Conservation (phyloP, 2,113 vertebrate species). For the Larimichthys crocea region DNA sequence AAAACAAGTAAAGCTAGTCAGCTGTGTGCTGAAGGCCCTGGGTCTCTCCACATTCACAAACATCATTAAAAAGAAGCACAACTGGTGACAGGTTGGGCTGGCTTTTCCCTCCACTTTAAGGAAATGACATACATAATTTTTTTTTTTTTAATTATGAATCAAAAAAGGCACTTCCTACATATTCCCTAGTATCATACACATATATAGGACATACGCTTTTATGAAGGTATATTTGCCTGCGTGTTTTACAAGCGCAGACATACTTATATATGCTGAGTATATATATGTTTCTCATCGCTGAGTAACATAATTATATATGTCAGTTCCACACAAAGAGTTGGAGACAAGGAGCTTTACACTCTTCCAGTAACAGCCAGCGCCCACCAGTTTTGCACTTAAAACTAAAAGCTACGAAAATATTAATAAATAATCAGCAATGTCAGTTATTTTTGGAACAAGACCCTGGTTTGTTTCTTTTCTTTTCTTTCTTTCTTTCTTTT, state of each 20-base stretch:
- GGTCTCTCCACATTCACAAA: conserved; percentile 81
- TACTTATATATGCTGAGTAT: conserved; percentile 72
- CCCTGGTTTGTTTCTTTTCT: conserved; percentile 83
- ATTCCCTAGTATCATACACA: conserved; percentile 77
- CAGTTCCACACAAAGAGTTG: conserved; percentile 80
- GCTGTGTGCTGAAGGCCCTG: conserved; percentile 77
- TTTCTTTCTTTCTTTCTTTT: conserved; percentile 41
- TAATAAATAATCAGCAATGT: conserved; percentile 85
- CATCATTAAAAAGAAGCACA: conserved; percentile 52
- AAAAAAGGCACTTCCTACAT: conserved; percentile 86
- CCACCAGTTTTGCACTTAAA: conserved; percentile 81
- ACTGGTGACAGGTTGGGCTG: conserved; percentile 76
- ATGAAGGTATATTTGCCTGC: conserved; percentile 75
- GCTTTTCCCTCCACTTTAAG: conserved; percentile 77
- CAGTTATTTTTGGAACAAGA: conserved; percentile 83
- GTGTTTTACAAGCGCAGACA: conserved; percentile 74
- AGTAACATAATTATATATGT: conserved; percentile 82
- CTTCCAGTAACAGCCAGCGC: conserved; percentile 84
- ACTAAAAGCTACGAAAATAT: conserved; percentile 80
- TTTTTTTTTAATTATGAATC: conserved; percentile 67
- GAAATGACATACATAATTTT: conserved; percentile 85
- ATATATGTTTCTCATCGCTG: conserved; percentile 67
- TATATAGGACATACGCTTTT: conserved; percentile 82
- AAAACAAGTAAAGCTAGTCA: conserved; percentile 56
- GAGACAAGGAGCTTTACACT: conserved; percentile 75